Conservation (phyloP, 2,113 vertebrate genomes). For the Vulpes ferrilata region DNA sequence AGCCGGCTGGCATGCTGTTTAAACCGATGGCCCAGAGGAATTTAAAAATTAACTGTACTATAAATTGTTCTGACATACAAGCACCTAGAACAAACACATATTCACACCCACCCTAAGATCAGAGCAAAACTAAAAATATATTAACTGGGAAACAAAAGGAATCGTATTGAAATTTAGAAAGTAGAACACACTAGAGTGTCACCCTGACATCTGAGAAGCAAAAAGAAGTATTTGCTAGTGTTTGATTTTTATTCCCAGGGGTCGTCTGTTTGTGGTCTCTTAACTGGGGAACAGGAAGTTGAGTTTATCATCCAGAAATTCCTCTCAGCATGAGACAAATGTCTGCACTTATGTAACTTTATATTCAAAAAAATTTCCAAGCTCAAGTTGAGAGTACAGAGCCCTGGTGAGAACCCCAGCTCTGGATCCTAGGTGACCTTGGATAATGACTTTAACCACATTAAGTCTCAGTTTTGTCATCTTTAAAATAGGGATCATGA, state of each 20-base stretch:
- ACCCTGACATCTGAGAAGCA: neutral
- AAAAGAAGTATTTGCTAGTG: neutral
- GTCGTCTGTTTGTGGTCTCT: neutral
- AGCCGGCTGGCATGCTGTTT: constrained; percentile 5
- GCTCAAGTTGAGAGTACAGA: neutral
- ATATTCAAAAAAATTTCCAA: neutral
- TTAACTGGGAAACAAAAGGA: constrained; percentile 38
- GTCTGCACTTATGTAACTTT: neutral
- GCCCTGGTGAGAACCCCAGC: neutral
- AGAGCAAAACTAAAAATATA: neutral
- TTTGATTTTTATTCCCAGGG: neutral
- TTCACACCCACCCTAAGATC: neutral
- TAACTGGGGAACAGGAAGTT: neutral
- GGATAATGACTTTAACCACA: neutral
- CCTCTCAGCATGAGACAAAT: neutral
- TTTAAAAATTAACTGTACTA: constrained; percentile 57
- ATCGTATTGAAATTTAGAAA: neutral
- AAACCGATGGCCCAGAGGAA: constrained; percentile 21
- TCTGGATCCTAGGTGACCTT: neutral
- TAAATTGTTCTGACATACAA: constrained; percentile 15
- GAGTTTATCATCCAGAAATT: neutral
- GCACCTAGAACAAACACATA: constrained; percentile 13
- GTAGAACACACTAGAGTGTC: neutral
- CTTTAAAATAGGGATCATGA: neutral
- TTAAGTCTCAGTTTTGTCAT: neutral